These are phyloP conservation scores for Stenodera caucasica DNA, from an alignment of 2,888 invertebrate genomes.

Conservation along the genomic window DNA sequence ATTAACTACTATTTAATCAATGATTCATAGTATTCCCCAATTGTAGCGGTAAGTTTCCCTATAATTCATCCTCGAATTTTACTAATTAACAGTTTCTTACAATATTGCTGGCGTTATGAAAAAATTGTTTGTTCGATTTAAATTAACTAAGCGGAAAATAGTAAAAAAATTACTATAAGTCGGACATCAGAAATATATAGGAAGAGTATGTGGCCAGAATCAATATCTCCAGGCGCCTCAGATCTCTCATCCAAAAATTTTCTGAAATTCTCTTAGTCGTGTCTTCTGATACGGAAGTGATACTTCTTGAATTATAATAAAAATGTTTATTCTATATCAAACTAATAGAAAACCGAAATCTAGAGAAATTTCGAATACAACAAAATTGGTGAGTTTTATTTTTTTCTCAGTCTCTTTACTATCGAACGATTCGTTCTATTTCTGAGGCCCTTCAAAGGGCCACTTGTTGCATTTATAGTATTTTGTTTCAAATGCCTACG, in stretches of 20 bases:
- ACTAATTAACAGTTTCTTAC: not conserved
- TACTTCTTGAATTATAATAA: not conserved
- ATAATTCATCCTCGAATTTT: not conserved
- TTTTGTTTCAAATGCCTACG: not conserved
- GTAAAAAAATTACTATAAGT: not conserved
- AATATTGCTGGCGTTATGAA: not conserved
- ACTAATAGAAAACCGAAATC: not conserved
- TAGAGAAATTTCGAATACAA: not conserved
- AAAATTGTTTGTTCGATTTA: not conserved
- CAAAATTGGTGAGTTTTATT: not conserved
- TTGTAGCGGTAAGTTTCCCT: not conserved
- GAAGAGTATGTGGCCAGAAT: slow-evolving; percentile 7
- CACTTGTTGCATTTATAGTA: slow-evolving; percentile 7
- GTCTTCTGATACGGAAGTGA: not conserved
- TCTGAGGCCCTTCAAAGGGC: slow-evolving; percentile 14
- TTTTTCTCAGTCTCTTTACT: not conserved
- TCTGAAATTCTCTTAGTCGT: slow-evolving; percentile 1
- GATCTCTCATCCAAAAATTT: not conserved
- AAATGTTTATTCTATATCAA: not conserved
- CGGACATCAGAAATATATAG: not conserved
- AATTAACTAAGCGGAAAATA: not conserved
- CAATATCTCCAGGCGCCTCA: slow-evolving; percentile 17
- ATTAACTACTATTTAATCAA: too few species aligned
- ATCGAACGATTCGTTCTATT: not conserved
- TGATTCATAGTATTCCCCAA: not conserved